Percentiles rank a stretch among this genome's conserved stretches.
phyloP scores from a whole-genome alignment of 2,113 vertebrate species.

The Columba janthina region DNA sequence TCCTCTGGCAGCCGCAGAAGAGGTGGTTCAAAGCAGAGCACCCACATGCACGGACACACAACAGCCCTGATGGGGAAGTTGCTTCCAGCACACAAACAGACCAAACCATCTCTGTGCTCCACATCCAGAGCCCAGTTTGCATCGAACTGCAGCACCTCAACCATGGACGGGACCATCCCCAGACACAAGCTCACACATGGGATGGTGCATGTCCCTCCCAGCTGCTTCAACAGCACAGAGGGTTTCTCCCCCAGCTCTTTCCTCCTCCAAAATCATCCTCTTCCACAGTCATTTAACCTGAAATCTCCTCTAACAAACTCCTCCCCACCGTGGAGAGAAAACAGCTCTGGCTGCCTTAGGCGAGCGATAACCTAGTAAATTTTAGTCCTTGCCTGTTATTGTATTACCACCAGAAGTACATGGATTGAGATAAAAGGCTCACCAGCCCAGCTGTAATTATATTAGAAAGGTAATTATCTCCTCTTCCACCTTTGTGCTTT shows the following conservation, averaged over 20 bases:
- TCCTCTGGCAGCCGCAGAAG: fast-evolving
- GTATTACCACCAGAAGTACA: slow-evolving; percentile 21
- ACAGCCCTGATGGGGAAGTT: fast-evolving
- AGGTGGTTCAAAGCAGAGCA: no score
- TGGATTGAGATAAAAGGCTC: slow-evolving; percentile 53
- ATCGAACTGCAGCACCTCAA: background rate
- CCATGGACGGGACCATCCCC: fast-evolving
- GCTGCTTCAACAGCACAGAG: background rate
- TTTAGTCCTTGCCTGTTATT: slow-evolving; percentile 33
- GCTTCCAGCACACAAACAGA: background rate
- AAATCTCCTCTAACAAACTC: background rate
- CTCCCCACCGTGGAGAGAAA: background rate
- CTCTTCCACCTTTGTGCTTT: slow-evolving; percentile 26
- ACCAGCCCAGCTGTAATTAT: slow-evolving; percentile 32
- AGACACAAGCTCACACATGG: background rate
- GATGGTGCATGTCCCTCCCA: background rate
- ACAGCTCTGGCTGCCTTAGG: background rate
- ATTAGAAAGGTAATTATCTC: slow-evolving; percentile 69
- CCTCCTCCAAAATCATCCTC: background rate
- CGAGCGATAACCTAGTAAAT: background rate
- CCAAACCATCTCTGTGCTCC: background rate
- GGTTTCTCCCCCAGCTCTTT: background rate
- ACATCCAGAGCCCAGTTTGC: background rate
- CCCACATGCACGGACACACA: background rate
- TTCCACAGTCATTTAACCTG: background rate